Conservation (phyloP, 2,888 invertebrate genomes). For the Tolmerus cingulatus region DNA sequence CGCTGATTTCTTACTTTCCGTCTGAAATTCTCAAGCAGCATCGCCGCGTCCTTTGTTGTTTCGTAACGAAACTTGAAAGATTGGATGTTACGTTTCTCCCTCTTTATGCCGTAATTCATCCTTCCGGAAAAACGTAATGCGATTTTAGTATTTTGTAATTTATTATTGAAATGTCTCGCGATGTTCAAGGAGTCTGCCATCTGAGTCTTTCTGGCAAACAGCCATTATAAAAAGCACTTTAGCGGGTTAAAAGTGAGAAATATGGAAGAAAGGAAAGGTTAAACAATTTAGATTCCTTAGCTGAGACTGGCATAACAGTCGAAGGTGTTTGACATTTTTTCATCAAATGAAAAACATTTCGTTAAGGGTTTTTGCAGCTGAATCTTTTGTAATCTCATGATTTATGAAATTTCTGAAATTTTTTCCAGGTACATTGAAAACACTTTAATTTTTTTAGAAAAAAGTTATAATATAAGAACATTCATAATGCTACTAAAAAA, state of each 20-base stretch:
- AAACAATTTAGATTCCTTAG: neutral
- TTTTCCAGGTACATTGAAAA: neutral
- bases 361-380: neutral
- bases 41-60: neutral
- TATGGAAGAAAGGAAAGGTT: neutral
- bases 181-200: neutral
- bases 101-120: neutral
- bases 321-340: neutral
- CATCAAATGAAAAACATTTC: neutral
- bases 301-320: neutral
- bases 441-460: neutral
- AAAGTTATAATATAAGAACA: neutral
- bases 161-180: neutral
- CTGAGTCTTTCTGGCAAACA: neutral
- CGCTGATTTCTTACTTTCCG: slow-evolving; percentile 20
- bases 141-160: slow-evolving; percentile 16
- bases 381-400: neutral
- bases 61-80: neutral
- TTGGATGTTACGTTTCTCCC: neutral
- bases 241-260: neutral
- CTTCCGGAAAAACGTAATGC: neutral
- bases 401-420: neutral
- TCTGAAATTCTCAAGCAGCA: neutral
- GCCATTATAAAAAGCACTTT: neutral
- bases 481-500: no score